A percentile compares a stretch with the other conserved stretches of the same genome.
Conservation (phyloP, 2,797 vertebrate genomes). For the Melanotaenia parkinsoni region DNA sequence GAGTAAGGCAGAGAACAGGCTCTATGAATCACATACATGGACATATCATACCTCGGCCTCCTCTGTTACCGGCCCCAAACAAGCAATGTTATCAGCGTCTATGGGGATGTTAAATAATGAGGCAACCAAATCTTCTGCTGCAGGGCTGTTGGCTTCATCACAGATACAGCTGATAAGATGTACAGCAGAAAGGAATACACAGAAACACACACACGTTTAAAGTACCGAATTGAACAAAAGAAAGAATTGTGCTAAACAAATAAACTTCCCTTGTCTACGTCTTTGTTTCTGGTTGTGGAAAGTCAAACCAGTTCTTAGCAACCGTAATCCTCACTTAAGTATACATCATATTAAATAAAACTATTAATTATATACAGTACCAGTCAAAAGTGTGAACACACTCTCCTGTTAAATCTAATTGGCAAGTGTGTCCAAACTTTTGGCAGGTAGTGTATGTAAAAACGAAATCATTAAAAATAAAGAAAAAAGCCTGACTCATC, state of each 20-base stretch:
- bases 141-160: constrained; percentile 1
- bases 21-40: constrained; percentile 56
- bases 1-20: constrained; percentile 40
- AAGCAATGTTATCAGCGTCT: constrained; percentile 33
- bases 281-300: too few relatives aligned
- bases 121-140: constrained; percentile 34
- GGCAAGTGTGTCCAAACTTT: not conserved
- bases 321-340: not conserved
- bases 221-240: not conserved
- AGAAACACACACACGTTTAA: not conserved
- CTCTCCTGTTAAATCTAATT: not conserved
- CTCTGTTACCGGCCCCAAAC: constrained; percentile 27
- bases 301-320: not conserved
- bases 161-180: constrained; percentile 15
- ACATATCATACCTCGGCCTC: constrained; percentile 46
- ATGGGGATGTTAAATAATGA: constrained; percentile 56
- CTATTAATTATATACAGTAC: not conserved
- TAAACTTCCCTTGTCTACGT: too few relatives aligned
- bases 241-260: not conserved
- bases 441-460: too few relatives aligned
- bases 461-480: not conserved
- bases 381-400: not conserved
- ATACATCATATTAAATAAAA: not conserved
- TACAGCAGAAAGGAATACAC: not conserved
- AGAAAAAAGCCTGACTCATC: not conserved